Evolutionary conservation across 2,113 vertebrate genomes (phyloP), one percentile per base, ranked within the genome.

Genomic region (Montifringilla adamsi): DNA sequence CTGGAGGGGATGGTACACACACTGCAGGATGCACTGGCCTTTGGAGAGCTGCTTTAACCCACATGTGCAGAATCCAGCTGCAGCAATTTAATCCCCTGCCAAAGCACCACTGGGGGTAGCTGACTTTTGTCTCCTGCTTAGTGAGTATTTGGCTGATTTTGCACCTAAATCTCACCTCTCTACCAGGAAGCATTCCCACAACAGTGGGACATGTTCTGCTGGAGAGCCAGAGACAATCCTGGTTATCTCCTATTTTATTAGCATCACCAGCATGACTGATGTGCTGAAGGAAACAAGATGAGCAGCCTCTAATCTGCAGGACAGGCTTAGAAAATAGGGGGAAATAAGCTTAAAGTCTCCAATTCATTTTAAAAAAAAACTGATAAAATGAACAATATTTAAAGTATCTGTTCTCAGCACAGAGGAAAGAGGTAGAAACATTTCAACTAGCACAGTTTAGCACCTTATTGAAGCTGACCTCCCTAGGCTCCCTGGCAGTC

Each of bases 61-160:
- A 52, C 79, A 60, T 19, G n/a, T 55, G 85, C 87, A 93, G 44
- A 68, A 83, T 31, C 70, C 89, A 56, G 23, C 75, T 77, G 73
- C 55, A 64, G 78, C 95, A 89, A 90, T 84, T 85, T 55, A 39
- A 93, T 77, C 93, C 52, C 59, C 55, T 89, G 94, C 90, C 74
- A 93, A 94, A 89, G 70, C 30, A 50, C 44, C 47, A 28, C 28
- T 7, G 13, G 74, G 58, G 11, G 60, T 41, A 70, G 75, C 23
- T 85, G 46, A 94, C 84, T 96, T 96, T 84, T 90, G 84, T 84
- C 27, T 82, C 52, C 30, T 30, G 39, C 68, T 82, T 53, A 28
- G 24, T 27, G 58, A 82, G 30, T 19, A 26, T 0, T 3, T 41
- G n/a, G 64, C 52, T 85, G 59, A 77, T 92, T 90, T 84, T 86